A percentile compares a stretch with the other conserved stretches of the same genome.
phyloP scores from a whole-genome alignment of 30 jellyfish, hydroid and myxozoan genomes.

The Rhopilema esculentum region DNA sequence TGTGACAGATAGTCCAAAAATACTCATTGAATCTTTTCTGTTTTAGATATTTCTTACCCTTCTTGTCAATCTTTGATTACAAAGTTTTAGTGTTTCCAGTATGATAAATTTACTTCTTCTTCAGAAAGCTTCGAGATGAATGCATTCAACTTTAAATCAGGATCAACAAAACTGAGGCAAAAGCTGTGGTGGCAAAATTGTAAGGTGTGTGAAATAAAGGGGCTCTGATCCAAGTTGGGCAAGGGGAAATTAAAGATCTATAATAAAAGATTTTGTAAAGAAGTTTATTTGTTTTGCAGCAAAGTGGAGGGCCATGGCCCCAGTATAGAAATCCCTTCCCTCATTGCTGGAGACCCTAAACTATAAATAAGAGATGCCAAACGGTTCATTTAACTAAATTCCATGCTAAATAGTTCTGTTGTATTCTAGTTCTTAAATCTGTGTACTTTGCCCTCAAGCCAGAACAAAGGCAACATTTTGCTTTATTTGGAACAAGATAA shows the following conservation, averaged over 20 bases:
- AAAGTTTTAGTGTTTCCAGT: neutral
- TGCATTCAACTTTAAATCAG: conserved; percentile 90
- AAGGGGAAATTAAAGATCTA: neutral
- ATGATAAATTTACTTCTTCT: neutral
- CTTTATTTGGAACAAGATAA: too few relatives aligned
- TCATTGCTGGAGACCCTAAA: too few relatives aligned
- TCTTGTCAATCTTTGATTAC: too few relatives aligned
- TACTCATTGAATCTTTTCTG: too few relatives aligned
- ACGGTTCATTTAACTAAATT: neutral
- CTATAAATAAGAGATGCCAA: too few relatives aligned
- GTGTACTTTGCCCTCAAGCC: too few relatives aligned
- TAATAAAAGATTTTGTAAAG: neutral
- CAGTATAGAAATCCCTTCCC: too few relatives aligned
- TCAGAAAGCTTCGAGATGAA: conserved; percentile 97
- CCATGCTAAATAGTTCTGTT: conserved; percentile 1
- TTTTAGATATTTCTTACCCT: too few relatives aligned
- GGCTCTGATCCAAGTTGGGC: neutral
- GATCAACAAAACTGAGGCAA: conserved; percentile 85
- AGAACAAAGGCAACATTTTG: too few relatives aligned
- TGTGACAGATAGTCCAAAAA: too few relatives aligned
- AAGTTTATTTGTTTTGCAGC: too few relatives aligned
- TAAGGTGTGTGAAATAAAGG: conserved; percentile 56
- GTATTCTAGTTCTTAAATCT: neutral
- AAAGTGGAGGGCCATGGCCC: too few relatives aligned
- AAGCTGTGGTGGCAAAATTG: conserved; percentile 97